These are phyloP conservation scores for Moxostoma hubbsi DNA, from an alignment of 2,797 vertebrate species.

Conservation along the genomic window DNA sequence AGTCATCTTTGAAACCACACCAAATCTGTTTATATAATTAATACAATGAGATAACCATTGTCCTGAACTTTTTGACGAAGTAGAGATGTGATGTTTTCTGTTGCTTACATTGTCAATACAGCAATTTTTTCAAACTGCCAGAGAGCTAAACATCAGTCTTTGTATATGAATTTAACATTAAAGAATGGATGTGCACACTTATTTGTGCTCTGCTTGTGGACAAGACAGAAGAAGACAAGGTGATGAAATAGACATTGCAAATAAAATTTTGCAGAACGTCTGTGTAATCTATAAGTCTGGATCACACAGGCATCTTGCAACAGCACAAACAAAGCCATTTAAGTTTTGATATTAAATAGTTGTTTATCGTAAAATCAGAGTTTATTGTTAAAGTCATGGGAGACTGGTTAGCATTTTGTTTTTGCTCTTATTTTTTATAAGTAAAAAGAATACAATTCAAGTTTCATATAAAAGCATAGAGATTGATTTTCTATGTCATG, in stretches of 20 bases:
- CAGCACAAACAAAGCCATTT: slow-evolving; percentile 28
- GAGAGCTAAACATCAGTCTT: too few species aligned
- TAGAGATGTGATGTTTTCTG: too few species aligned
- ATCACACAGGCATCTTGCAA: slow-evolving; percentile 69
- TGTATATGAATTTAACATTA: too few species aligned
- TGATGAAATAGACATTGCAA: slow-evolving; percentile 79
- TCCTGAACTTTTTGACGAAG: too few species aligned
- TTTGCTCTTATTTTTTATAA: not conserved
- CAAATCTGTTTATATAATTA: too few species aligned
- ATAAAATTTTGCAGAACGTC: slow-evolving; percentile 72
- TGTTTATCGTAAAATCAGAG: not conserved
- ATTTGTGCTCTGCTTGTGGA: too few species aligned
- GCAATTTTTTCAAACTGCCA: too few species aligned
- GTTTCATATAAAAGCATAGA: not conserved
- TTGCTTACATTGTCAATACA: too few species aligned
- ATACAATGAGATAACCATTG: too few species aligned
- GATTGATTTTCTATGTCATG: slow-evolving; percentile 5
- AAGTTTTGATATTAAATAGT: not conserved
- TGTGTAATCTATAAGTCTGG: slow-evolving; percentile 55
- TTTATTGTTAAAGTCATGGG: not conserved
- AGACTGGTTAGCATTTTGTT: not conserved
- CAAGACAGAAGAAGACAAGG: too few species aligned
- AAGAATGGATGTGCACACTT: too few species aligned
- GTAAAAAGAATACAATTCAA: not conserved
- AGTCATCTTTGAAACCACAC: too few species aligned